A percentile compares a stretch with the other conserved stretches of the same genome.
These are phyloP conservation scores for Adelosebastes latens DNA, from an alignment of 2,797 vertebrate species.

Conservation along the genomic window DNA sequence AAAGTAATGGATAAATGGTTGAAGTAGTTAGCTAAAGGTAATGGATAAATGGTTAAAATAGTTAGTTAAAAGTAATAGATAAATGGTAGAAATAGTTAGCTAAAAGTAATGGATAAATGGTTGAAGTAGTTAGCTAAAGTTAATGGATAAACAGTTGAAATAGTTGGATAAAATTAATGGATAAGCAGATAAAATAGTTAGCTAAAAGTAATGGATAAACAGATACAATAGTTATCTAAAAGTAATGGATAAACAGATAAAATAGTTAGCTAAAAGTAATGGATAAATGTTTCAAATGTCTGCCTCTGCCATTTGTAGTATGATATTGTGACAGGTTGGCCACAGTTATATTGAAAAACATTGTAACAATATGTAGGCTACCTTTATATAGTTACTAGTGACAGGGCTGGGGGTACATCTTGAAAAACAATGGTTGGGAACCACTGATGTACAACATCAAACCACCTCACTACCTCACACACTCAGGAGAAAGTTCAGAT, in stretches of 20 bases:
- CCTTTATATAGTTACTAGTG: neutral
- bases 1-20: too few relatives aligned
- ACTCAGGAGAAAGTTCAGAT: slow-evolving; percentile 17
- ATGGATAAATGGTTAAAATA: rapidly evolving
- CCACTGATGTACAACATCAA: neutral
- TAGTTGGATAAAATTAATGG: neutral
- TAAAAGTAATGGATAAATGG: neutral
- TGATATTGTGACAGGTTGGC: neutral
- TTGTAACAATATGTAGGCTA: neutral
- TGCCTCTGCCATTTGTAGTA: neutral
- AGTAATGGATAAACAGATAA: neutral
- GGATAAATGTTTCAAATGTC: neutral
- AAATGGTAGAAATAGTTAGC: neutral
- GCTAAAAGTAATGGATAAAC: too few relatives aligned
- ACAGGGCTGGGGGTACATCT: neutral
- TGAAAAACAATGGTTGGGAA: neutral
- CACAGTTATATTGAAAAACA: neutral
- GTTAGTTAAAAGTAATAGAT: too few relatives aligned
- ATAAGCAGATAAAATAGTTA: too few relatives aligned
- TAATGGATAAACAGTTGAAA: neutral
- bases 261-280: neutral
- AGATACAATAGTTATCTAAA: rapidly evolving
- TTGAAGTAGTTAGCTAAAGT: rapidly evolving
- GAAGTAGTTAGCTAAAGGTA: too few relatives aligned
- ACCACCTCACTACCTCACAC: neutral